Evolutionary conservation across 2,888 invertebrate genomes (phyloP).

Genomic region (Hydraecia micacea): DNA sequence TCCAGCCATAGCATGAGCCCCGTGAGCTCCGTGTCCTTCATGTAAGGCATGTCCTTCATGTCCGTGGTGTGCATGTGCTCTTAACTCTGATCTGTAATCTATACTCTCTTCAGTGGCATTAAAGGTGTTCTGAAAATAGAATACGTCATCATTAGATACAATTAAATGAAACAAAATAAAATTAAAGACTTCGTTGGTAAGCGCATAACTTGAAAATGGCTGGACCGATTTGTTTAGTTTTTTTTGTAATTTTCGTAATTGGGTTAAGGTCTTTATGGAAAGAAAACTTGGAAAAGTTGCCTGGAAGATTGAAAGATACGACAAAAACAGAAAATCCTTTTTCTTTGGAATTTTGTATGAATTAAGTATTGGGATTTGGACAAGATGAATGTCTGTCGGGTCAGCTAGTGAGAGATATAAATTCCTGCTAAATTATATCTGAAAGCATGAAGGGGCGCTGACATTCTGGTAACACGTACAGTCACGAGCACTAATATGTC

Average conservation of each 20-base stretch:
- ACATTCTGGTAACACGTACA: neutral
- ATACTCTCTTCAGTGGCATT: slow-evolving; percentile 70
- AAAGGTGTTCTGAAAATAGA: slow-evolving; percentile 69
- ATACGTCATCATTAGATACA: neutral
- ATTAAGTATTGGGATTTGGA: neutral
- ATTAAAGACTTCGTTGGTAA: neutral
- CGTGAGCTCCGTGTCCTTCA: slow-evolving; percentile 53
- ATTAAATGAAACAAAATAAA: neutral
- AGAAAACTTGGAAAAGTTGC: neutral
- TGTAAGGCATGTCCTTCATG: slow-evolving; percentile 35
- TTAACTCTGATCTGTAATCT: slow-evolving; percentile 65
- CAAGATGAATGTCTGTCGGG: neutral
- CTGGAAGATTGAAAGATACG: neutral
- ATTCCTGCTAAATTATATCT: neutral
- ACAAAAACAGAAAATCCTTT: neutral
- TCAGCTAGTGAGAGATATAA: neutral
- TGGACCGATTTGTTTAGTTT: neutral
- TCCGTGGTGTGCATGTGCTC: slow-evolving; percentile 51
- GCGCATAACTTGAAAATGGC: neutral
- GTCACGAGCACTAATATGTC: too few species aligned
- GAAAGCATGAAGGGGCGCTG: too few species aligned
- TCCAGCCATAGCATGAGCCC: slow-evolving; percentile 35
- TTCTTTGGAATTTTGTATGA: neutral
- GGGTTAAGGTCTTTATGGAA: neutral
- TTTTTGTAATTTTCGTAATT: neutral